Evolutionary conservation across 2,113 vertebrate genomes (phyloP).

Genomic region (Sturnus vulgaris): DNA sequence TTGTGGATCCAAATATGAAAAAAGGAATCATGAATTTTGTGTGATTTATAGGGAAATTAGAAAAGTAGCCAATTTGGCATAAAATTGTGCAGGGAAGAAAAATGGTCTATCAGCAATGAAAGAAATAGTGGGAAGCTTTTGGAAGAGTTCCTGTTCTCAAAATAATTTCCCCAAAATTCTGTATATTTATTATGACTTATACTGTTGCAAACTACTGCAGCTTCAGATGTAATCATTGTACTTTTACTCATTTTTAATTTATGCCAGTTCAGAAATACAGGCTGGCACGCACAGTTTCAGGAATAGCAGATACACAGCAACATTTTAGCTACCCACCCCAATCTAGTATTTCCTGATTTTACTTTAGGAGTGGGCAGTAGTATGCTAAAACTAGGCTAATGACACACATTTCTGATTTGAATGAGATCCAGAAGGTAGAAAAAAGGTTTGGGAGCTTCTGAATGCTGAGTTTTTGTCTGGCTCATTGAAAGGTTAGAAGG

Average conservation of each 20-base stretch:
- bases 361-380: background rate
- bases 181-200: background rate
- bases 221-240: background rate
- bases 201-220: background rate
- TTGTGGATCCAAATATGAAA: background rate
- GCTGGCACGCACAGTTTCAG: background rate
- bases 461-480: background rate
- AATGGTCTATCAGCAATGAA: background rate
- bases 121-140: conserved; percentile 25
- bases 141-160: background rate
- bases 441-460: background rate
- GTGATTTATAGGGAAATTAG: conserved; percentile 21
- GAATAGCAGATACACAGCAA: background rate
- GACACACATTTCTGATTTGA: background rate
- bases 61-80: conserved; percentile 14
- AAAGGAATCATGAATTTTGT: background rate
- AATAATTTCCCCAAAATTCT: background rate
- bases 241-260: background rate
- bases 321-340: background rate
- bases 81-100: background rate
- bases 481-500: background rate
- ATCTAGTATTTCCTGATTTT: background rate
- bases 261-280: background rate
- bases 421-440: background rate
- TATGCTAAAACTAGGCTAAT: background rate